These are phyloP conservation scores for Galbula dea DNA, from an alignment of 2,113 vertebrate genomes.

Conservation along the genomic window DNA sequence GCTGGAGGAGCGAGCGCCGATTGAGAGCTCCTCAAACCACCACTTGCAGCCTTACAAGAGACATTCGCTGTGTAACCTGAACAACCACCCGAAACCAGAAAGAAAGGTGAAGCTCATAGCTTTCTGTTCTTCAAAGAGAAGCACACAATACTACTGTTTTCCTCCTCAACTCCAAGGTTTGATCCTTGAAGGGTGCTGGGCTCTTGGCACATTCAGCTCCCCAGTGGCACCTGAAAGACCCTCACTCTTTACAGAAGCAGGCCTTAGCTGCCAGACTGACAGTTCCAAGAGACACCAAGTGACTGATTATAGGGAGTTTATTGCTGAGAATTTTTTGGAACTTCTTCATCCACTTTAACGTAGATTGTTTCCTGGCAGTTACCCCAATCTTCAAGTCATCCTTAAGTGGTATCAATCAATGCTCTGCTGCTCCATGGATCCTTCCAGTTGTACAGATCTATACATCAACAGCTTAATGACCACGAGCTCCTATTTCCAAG, in stretches of 20 bases:
- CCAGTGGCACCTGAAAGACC: fast-evolving
- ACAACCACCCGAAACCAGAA: background rate
- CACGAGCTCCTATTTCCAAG: fast-evolving
- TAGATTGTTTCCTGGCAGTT: background rate
- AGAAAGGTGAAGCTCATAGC: background rate
- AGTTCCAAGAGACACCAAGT: background rate
- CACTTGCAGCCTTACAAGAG: background rate
- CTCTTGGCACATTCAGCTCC: fast-evolving
- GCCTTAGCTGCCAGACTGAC: background rate
- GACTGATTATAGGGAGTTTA: background rate
- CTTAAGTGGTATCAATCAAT: background rate
- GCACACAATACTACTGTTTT: background rate
- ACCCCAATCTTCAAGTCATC: background rate
- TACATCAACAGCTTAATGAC: background rate
- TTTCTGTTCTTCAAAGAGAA: background rate
- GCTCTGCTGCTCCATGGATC: background rate
- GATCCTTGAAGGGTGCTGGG: background rate
- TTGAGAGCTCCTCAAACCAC: background rate
- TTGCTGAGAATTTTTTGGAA: background rate
- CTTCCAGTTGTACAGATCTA: background rate
- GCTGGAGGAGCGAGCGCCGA: background rate
- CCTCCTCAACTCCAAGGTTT: background rate
- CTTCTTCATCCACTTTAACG: background rate
- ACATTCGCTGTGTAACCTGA: background rate
- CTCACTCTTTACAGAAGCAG: fast-evolving